Evolutionary conservation across 2,113 vertebrate species (phyloP), one percentile per base, ranked within the genome.

Genomic region (Varanus komodoensis): DNA sequence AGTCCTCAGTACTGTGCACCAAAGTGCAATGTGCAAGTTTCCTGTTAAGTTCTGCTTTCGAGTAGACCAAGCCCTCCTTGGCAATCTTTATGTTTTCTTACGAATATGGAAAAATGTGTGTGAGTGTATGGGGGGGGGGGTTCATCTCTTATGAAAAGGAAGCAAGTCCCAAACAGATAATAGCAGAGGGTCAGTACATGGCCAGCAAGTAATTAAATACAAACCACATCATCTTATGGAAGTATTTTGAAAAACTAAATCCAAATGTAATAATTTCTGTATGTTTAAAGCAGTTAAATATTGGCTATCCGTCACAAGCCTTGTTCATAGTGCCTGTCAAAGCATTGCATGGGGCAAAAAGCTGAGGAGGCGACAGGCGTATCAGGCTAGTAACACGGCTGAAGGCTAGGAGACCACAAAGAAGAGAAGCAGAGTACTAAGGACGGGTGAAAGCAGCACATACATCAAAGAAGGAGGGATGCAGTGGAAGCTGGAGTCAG

Each of bases 101-200:
- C 50, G 9, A 34, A 44, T 81, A 86, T 87, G 89, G 81, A 9
- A 44, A 92, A 78, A 0, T n/a, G 15, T 5, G 32, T 4, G 29
- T 17, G 6, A 0, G 69, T 89, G 92, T 44, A 44, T 3, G 91
- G 27, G 0, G 82, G 61, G 90, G 32, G 3, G 52, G 29, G 61
- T 91, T 91, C 83, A 86, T 14, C 89, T 89, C 92, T 90, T 93
- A 87, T 89, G 90, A 94, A 84, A 86, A 74, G 91, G 81, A 84
- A 94, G 64, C 5, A 69, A 32, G 71, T 69, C 9, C 34, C 17
- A 32, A 67, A 44, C 4, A n/a, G 9, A 7, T 11, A 0, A 68
- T 9, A 87, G 34, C n/a, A 50, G 12, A 79, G 27, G 25, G 48
- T 69, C 48, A 34, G 25, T 50, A 80, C 69, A 73, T 52, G 17